phyloP scores from a whole-genome alignment of 1,140 invertebrate species.

The Spodoptera litura region DNA sequence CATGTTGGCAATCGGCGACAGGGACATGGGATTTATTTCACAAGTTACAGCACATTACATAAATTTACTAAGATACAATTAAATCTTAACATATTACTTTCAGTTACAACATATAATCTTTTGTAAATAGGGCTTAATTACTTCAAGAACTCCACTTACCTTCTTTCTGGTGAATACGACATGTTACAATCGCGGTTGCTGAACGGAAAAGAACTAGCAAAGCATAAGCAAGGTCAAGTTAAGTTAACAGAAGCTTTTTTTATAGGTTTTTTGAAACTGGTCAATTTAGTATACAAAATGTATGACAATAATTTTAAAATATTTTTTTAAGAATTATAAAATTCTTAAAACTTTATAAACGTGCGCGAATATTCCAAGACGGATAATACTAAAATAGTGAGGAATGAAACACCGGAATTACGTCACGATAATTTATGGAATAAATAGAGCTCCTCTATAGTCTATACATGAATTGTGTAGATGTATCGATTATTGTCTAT shows the following conservation, averaged over 20 bases:
- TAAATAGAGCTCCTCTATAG: not conserved
- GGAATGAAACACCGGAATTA: slow-evolving; percentile 80
- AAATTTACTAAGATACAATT: not conserved
- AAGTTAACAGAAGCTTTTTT: slow-evolving; percentile 81
- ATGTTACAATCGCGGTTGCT: slow-evolving; percentile 90
- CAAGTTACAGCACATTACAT: slow-evolving; percentile 37
- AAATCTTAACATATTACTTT: not conserved
- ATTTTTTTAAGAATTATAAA: slow-evolving; percentile 70
- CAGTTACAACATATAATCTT: not conserved
- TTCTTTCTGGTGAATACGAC: slow-evolving; percentile 91
- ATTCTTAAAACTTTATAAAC: slow-evolving; percentile 55
- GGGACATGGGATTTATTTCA: slow-evolving; percentile 55
- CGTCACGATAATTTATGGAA: slow-evolving; percentile 53
- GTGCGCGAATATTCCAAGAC: slow-evolving; percentile 55
- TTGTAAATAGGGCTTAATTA: slow-evolving; percentile 35
- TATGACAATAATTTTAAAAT: slow-evolving; percentile 62
- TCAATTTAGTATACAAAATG: slow-evolving; percentile 6
- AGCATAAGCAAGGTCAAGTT: slow-evolving; percentile 87
- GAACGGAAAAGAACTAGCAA: slow-evolving; percentile 91
- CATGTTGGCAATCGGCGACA: slow-evolving; percentile 90
- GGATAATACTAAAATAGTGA: slow-evolving; percentile 72
- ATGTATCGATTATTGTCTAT: slow-evolving; percentile 28
- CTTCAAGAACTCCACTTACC: slow-evolving; percentile 87
- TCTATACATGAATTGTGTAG: slow-evolving; percentile 2
- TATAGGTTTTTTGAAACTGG: slow-evolving; percentile 54